Evolutionary conservation across 2,797 vertebrate genomes (phyloP).

Genomic region (Phrynocephalus vlangalii): DNA sequence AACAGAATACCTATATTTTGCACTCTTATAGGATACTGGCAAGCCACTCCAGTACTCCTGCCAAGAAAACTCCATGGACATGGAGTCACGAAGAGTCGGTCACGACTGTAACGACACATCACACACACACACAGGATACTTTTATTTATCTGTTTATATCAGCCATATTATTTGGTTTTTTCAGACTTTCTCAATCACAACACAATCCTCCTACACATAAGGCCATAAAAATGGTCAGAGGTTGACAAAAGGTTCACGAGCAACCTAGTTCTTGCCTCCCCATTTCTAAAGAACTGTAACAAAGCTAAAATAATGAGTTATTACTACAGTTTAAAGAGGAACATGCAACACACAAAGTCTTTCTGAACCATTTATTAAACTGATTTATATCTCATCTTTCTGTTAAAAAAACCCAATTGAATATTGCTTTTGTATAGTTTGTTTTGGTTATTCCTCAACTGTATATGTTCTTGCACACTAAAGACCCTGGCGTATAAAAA

Average conservation of each 20-base stretch:
- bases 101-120: too few relatives aligned
- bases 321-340: not conserved
- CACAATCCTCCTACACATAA: not conserved
- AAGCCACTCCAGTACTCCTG: too few relatives aligned
- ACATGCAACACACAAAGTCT: not conserved
- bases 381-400: not conserved
- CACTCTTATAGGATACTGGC: not conserved
- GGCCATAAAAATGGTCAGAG: not conserved
- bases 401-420: constrained; percentile 8
- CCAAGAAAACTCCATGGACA: too few relatives aligned
- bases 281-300: not conserved
- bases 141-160: not conserved
- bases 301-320: not conserved
- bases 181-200: not conserved
- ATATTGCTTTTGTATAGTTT: too few relatives aligned
- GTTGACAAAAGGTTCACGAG: not conserved
- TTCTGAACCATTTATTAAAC: not conserved
- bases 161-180: not conserved
- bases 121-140: too few relatives aligned
- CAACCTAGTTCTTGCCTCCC: not conserved
- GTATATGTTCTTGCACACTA: not conserved
- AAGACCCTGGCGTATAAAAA: not conserved
- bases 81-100: too few relatives aligned
- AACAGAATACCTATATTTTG: not conserved
- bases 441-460: too few relatives aligned